These are phyloP conservation scores for Pteropus rufus DNA, from an alignment of 2,797 vertebrate species.

Conservation along the genomic window DNA sequence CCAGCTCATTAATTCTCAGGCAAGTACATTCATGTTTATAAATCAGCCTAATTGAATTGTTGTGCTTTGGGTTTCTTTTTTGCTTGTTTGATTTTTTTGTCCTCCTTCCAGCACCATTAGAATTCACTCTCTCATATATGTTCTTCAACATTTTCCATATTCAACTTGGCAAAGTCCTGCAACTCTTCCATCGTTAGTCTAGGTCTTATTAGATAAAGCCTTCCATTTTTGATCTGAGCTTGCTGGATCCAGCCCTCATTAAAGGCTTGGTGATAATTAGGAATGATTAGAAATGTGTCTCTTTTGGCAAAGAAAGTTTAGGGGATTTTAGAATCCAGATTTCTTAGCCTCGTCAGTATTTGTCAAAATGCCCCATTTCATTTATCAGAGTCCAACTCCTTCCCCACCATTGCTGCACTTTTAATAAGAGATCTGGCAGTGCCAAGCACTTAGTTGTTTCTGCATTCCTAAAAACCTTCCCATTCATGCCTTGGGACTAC, in stretches of 20 bases:
- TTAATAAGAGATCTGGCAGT: not conserved
- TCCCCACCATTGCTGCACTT: not conserved
- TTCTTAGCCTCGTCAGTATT: not conserved
- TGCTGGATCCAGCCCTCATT: not conserved
- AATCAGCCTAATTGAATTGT: not conserved
- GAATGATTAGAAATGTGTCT: not conserved
- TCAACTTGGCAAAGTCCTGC: not conserved
- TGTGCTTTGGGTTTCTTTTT: not conserved
- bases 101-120: not conserved
- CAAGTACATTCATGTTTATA: not conserved
- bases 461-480: not conserved
- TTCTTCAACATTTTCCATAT: not conserved
- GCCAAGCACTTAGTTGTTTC: not conserved
- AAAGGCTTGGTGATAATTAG: not conserved
- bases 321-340: rapidly evolving
- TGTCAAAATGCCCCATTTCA: not conserved
- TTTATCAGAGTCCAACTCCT: not conserved
- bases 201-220: not conserved
- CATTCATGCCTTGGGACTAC: not conserved
- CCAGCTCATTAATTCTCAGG: not conserved
- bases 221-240: not conserved
- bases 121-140: not conserved
- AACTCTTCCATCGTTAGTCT: not conserved
- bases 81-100: not conserved
- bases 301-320: not conserved